Evolutionary conservation across 2,888 invertebrate species (phyloP).

Genomic region (Synanthedon myopaeformis): DNA sequence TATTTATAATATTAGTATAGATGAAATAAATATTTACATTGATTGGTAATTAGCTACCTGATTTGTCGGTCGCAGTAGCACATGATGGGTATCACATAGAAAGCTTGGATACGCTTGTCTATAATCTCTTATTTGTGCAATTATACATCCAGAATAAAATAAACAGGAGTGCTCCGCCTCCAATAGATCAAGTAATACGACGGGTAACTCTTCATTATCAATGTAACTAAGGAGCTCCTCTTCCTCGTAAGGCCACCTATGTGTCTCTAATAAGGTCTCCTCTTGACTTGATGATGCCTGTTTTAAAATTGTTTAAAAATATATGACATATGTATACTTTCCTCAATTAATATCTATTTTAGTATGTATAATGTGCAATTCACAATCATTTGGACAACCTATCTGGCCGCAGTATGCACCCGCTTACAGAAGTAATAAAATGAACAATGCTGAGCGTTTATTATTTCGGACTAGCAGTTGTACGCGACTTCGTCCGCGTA

Average conservation of each 20-base stretch:
- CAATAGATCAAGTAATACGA: constrained; percentile 85
- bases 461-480: no score
- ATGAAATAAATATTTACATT: constrained; percentile 17
- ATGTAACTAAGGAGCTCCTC: constrained; percentile 88
- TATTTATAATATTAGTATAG: no score
- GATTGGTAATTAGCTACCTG: constrained; percentile 67
- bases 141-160: constrained; percentile 92
- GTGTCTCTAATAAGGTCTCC: constrained; percentile 80
- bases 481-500: no score
- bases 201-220: constrained; percentile 91
- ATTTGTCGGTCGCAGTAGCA: constrained; percentile 87
- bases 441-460: no score
- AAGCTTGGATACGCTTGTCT: constrained; percentile 83
- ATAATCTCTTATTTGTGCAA: constrained; percentile 91
- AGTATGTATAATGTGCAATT: background rate
- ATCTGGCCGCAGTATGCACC: no score
- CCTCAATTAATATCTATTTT: background rate
- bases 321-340: background rate
- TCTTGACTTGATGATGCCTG: constrained; percentile 52
- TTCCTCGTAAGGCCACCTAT: constrained; percentile 89
- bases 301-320: background rate
- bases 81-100: constrained; percentile 86
- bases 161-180: constrained; percentile 86
- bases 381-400: no score
- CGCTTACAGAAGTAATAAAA: no score